A percentile compares a stretch with the other conserved stretches of the same genome.
phyloP scores from a whole-genome alignment of 2,888 invertebrate species.

The Eupithecia tripunctaria region DNA sequence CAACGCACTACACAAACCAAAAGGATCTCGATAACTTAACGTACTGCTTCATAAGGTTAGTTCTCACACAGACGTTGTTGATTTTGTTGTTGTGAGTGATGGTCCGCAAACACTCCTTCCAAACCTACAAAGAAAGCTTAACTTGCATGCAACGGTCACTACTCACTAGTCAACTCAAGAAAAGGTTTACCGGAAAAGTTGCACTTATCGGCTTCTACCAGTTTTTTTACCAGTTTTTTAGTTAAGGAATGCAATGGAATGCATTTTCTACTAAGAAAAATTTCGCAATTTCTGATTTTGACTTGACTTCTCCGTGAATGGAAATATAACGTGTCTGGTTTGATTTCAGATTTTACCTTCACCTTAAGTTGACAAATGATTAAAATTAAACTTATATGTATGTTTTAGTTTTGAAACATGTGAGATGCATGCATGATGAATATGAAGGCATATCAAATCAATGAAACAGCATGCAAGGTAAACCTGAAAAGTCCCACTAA shows the following conservation, averaged over 20 bases:
- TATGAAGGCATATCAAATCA: background rate
- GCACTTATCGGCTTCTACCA: background rate
- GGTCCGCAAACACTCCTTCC: constrained; percentile 94
- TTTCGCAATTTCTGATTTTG: background rate
- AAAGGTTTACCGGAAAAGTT: background rate
- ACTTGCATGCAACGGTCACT: constrained; percentile 4
- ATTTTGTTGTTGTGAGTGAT: constrained; percentile 98
- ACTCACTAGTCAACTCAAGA: background rate
- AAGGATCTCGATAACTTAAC: constrained; percentile 71
- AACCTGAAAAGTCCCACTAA: background rate
- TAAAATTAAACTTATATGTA: background rate
- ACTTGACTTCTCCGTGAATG: no score
- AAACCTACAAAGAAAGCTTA: constrained; percentile 86
- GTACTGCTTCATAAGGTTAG: constrained; percentile 99
- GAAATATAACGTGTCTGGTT: no score
- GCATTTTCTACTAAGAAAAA: background rate
- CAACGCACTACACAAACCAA: constrained; percentile 1
- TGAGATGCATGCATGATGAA: background rate
- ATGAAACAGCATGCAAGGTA: background rate
- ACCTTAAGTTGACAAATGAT: background rate
- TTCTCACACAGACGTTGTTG: constrained; percentile 97
- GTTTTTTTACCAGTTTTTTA: background rate
- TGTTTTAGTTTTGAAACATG: no score
- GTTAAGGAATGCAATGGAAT: background rate
- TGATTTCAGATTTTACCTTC: background rate